Conservation (phyloP, 2,113 vertebrate species). For the Ifrita kowaldi region DNA sequence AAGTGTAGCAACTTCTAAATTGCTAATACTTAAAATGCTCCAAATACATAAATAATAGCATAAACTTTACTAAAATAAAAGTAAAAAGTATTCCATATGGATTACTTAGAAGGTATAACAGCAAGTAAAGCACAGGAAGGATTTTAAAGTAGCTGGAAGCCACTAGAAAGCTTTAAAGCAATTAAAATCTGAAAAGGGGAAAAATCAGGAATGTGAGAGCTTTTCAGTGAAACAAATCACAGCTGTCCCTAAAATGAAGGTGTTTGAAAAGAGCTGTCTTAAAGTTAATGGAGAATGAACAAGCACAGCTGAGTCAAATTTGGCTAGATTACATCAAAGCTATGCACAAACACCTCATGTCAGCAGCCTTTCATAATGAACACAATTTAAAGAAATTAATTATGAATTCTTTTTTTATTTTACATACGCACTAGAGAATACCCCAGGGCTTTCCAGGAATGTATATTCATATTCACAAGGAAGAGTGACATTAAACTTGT, state of each 20-base stretch:
- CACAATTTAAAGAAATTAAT: neutral
- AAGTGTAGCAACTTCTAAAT: neutral
- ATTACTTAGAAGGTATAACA: neutral
- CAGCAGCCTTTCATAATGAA: slow-evolving; percentile 5
- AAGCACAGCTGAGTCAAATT: neutral
- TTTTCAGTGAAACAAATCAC: slow-evolving; percentile 15
- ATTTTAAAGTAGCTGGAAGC: neutral
- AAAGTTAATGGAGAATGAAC: neutral
- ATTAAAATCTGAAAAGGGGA: neutral
- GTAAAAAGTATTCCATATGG: neutral
- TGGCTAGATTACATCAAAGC: neutral
- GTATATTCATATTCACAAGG: neutral
- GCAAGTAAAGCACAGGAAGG: neutral
- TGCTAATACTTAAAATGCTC: neutral
- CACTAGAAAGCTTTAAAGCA: neutral
- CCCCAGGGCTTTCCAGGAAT: neutral
- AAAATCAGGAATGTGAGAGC: neutral
- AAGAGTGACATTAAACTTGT: neutral
- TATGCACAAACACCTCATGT: neutral
- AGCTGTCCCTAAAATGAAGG: neutral
- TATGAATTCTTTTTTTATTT: neutral
- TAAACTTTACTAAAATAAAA: neutral
- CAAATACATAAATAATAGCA: neutral
- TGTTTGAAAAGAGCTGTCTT: neutral
- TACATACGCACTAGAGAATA: neutral